A percentile compares a stretch with the other conserved stretches of the same genome.
Conservation (phyloP, 92 coral and sea anemone species). For the Scolanthus callimorphus region DNA sequence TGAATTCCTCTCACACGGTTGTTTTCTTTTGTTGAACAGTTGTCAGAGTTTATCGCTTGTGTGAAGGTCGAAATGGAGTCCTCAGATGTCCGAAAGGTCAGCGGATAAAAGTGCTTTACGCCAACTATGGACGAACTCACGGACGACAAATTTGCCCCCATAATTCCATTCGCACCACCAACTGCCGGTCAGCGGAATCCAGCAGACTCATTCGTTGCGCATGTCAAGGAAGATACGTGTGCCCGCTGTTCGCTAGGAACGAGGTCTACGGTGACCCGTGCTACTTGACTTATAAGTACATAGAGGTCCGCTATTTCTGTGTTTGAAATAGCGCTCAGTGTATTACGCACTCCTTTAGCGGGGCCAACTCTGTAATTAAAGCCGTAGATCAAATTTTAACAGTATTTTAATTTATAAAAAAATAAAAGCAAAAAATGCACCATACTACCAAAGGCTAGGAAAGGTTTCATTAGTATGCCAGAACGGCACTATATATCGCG, state of each 20-base stretch:
- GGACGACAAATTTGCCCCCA: constrained; percentile 35
- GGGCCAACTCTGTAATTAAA: too few species aligned
- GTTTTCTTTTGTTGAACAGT: too few species aligned
- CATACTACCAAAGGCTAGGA: too few species aligned
- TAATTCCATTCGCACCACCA: constrained; percentile 23
- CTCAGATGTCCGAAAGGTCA: constrained; percentile 26
- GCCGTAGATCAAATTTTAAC: too few species aligned
- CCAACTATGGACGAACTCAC: constrained; percentile 40
- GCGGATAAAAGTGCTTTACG: constrained; percentile 27
- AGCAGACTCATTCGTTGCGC: constrained; percentile 39
- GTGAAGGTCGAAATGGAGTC: constrained; percentile 17
- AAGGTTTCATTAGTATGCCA: too few species aligned
- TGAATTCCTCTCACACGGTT: too few species aligned
- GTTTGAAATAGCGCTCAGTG: too few species aligned
- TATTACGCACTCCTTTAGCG: too few species aligned
- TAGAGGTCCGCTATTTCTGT: constrained; percentile 31
- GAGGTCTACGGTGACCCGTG: constrained; percentile 52
- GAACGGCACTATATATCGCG: too few species aligned
- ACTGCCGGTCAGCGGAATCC: constrained; percentile 26
- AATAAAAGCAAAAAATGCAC: too few species aligned
- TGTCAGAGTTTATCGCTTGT: too few species aligned
- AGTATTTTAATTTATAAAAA: too few species aligned
- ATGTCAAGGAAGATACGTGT: constrained; percentile 31
- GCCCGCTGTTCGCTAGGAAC: constrained; percentile 43
- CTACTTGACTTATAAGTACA: constrained; percentile 36